Evolutionary conservation across 2,797 vertebrate genomes (phyloP).

Genomic region (Choloepus didactylus): DNA sequence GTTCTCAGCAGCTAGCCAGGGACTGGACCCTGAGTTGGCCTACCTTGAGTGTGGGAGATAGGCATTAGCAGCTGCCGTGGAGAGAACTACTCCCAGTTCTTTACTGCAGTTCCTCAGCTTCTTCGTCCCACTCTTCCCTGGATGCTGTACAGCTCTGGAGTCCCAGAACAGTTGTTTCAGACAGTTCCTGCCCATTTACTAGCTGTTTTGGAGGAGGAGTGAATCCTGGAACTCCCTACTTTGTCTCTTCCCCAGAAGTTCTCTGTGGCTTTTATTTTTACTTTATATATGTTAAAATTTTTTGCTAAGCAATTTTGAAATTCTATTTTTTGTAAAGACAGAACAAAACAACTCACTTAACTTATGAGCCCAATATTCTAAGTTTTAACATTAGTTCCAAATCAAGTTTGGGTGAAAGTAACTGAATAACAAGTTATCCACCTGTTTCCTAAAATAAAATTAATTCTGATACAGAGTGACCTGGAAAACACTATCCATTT

Average conservation of each 20-base stretch:
- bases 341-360: slow-evolving; percentile 30
- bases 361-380: not conserved
- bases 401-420: slow-evolving; percentile 49
- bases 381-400: slow-evolving; percentile 35
- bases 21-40: too few species aligned
- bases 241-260: not conserved
- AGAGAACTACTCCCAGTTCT: too few species aligned
- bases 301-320: slow-evolving; percentile 55
- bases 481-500: not conserved
- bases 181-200: too few species aligned
- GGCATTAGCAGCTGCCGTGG: too few species aligned
- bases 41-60: too few species aligned
- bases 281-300: slow-evolving; percentile 47
- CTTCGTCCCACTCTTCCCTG: too few species aligned
- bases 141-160: too few species aligned
- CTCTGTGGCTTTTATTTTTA: slow-evolving; percentile 39
- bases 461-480: slow-evolving; percentile 45
- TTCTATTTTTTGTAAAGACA: slow-evolving; percentile 49
- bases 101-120: too few species aligned
- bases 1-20: too few species aligned
- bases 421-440: slow-evolving; percentile 33
- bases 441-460: slow-evolving; percentile 48
- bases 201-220: too few species aligned
- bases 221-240: too few species aligned
- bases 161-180: too few species aligned